A percentile compares a stretch with the other conserved stretches of the same genome.
These are phyloP conservation scores for Bembecia ichneumoniformis DNA, from an alignment of 2,888 invertebrate genomes.

Conservation along the genomic window DNA sequence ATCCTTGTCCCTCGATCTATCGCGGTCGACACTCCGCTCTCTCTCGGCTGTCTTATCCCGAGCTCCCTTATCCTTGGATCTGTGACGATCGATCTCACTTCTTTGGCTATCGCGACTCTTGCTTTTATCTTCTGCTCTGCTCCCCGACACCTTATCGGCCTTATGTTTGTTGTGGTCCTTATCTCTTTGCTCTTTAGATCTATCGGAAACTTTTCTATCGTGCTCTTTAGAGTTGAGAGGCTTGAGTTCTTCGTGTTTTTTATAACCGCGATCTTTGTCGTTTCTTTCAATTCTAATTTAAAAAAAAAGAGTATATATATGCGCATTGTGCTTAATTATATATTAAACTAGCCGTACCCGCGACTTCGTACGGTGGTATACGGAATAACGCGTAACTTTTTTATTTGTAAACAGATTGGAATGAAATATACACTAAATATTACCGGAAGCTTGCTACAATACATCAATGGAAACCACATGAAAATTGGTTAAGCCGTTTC, in stretches of 20 bases:
- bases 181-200: conserved; percentile 10
- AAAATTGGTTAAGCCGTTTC: no score
- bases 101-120: conserved; percentile 1
- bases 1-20: conserved; percentile 11
- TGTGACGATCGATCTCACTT: background rate
- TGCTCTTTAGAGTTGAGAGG: conserved; percentile 1
- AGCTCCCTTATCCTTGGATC: conserved; percentile 2
- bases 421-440: no score
- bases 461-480: no score
- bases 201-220: conserved; percentile 3
- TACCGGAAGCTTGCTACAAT: no score
- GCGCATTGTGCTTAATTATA: no score
- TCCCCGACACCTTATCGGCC: conserved; percentile 2
- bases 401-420: no score
- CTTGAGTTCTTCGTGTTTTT: conserved; percentile 14
- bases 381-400: no score
- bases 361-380: no score
- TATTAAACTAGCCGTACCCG: no score
- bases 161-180: conserved; percentile 1
- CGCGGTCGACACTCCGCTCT: conserved; percentile 23
- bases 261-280: conserved; percentile 9
- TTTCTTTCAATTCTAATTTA: conserved; percentile 3
- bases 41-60: conserved; percentile 7
- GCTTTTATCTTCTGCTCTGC: background rate
- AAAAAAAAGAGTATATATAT: no score